Evolutionary conservation across 1,140 invertebrate genomes (phyloP).

Genomic region (Cydia strobilella): DNA sequence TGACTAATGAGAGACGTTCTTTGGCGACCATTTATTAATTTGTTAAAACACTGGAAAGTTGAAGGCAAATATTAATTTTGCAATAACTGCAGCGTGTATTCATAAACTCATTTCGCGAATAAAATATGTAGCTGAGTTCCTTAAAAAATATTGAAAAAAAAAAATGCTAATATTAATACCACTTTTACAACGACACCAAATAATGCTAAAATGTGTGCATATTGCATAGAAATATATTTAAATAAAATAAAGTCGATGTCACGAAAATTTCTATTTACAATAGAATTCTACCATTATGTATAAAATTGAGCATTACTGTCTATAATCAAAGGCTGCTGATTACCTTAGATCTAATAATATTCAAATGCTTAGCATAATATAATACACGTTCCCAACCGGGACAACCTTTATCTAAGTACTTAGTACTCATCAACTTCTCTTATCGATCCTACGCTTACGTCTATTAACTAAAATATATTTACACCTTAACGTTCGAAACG

Average conservation of each 20-base stretch:
- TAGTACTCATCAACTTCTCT: constrained; percentile 67
- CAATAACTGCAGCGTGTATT: neutral
- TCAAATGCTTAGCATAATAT: constrained; percentile 56
- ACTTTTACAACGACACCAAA: constrained; percentile 41
- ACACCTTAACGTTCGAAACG: constrained; percentile 67
- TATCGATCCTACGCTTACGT: constrained; percentile 48
- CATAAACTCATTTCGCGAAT: neutral
- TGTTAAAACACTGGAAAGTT: neutral
- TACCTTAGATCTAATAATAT: constrained; percentile 62
- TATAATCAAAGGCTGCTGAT: constrained; percentile 64
- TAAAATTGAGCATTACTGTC: constrained; percentile 74
- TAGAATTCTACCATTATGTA: constrained; percentile 63
- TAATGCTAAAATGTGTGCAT: constrained; percentile 40
- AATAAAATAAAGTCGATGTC: constrained; percentile 61
- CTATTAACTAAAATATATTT: constrained; percentile 60
- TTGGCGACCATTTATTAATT: constrained; percentile 15
- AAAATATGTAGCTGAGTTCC: neutral
- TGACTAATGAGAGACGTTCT: constrained; percentile 7
- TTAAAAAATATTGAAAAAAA: neutral
- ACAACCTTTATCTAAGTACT: constrained; percentile 66
- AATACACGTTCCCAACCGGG: constrained; percentile 46
- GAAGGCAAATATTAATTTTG: neutral
- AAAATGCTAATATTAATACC: constrained; percentile 31
- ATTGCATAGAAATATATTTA: constrained; percentile 43
- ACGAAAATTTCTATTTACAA: constrained; percentile 68